These are phyloP conservation scores for Cenopis cana DNA, from an alignment of 2,888 invertebrate species.

Conservation along the genomic window DNA sequence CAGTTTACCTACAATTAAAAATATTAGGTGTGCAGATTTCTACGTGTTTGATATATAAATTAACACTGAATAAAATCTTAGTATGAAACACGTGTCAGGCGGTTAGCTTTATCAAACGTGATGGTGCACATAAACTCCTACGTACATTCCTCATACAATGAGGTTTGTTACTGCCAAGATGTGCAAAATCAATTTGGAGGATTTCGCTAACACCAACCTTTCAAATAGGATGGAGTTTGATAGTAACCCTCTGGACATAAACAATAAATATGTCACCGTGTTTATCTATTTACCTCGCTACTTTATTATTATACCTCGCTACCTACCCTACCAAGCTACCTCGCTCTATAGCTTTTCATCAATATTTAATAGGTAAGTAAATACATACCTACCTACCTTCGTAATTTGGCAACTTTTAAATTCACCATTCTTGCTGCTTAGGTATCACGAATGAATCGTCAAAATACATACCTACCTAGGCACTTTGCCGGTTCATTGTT, in stretches of 20 bases:
- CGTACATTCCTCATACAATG: slow-evolving; percentile 42
- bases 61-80: background rate
- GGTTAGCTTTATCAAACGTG: slow-evolving; percentile 1
- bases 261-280: background rate
- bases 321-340: too few species aligned
- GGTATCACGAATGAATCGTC: slow-evolving; percentile 4
- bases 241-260: slow-evolving; percentile 44
- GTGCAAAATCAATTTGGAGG: slow-evolving; percentile 46
- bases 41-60: slow-evolving; percentile 17
- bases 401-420: background rate
- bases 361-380: background rate
- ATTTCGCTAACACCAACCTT: slow-evolving; percentile 47
- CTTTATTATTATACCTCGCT: too few species aligned
- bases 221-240: slow-evolving; percentile 47
- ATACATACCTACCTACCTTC: background rate
- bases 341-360: background rate
- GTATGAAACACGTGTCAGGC: slow-evolving; percentile 16
- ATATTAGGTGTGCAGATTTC: background rate
- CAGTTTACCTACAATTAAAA: slow-evolving; percentile 6
- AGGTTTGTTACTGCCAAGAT: slow-evolving; percentile 46
- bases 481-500: slow-evolving; percentile 10
- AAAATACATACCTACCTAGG: slow-evolving; percentile 8
- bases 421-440: background rate
- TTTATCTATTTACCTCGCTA: too few species aligned
- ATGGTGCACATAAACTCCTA: slow-evolving; percentile 41